Percentiles rank a stretch among this genome's conserved stretches.
Conservation (phyloP, 92 coral and sea anemone genomes). For the Epizoanthus scotinus region DNA sequence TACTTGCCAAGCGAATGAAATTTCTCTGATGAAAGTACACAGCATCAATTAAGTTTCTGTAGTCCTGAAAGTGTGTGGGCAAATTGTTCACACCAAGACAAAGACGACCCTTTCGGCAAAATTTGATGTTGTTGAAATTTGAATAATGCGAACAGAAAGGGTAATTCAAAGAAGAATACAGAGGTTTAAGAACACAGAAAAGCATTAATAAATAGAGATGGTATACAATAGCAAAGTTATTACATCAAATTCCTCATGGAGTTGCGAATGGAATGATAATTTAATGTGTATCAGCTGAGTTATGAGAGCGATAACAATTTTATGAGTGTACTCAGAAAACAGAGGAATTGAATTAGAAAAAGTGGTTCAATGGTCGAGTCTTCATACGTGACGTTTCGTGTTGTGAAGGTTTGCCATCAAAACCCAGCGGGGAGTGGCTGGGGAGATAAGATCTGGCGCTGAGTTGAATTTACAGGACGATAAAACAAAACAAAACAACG, state of each 20-base stretch:
- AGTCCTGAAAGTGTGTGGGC: constrained; percentile 2
- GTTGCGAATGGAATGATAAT: neutral
- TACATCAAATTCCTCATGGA: constrained; percentile 32
- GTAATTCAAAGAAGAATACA: constrained; percentile 31
- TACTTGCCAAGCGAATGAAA: constrained; percentile 3
- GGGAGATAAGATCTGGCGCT: constrained; percentile 20
- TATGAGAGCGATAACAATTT: neutral
- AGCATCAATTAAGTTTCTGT: constrained; percentile 30
- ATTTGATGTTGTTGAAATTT: constrained; percentile 10
- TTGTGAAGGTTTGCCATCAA: neutral
- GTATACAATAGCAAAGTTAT: neutral
- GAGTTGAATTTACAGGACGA: constrained; percentile 12
- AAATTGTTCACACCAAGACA: constrained; percentile 23
- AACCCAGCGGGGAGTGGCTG: constrained; percentile 10
- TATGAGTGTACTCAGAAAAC: constrained; percentile 19
- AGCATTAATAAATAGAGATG: constrained; percentile 4
- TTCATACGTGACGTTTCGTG: no score
- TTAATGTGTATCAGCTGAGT: neutral
- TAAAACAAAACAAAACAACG: constrained; percentile 36
- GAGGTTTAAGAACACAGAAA: constrained; percentile 16
- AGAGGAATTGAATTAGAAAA: neutral
- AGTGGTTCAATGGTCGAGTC: neutral
- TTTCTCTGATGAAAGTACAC: neutral
- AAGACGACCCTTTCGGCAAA: constrained; percentile 19
- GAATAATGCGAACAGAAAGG: constrained; percentile 16